A percentile compares a stretch with the other conserved stretches of the same genome.
Conservation (phyloP, 2,113 vertebrate species). For the Bufo bufo region DNA sequence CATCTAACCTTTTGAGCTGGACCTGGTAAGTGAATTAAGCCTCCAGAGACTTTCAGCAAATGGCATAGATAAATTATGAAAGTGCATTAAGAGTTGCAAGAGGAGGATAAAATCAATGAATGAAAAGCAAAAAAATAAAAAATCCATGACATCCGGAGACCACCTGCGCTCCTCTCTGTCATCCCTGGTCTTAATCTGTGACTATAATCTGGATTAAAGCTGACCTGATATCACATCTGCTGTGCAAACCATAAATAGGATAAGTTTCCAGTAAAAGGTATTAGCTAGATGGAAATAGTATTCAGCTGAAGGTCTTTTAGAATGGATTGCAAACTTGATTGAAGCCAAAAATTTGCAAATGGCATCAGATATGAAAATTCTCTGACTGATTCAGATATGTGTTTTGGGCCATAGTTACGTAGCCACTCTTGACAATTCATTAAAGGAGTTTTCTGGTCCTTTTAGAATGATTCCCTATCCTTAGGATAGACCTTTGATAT, state of each 20-base stretch:
- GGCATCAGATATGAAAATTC: not conserved
- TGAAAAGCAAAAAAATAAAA: not conserved
- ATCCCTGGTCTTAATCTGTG: slow-evolving; percentile 56
- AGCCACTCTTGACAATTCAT: not conserved
- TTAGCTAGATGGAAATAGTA: not conserved
- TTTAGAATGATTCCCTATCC: no score
- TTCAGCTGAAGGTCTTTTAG: not conserved
- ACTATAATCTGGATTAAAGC: slow-evolving; percentile 59
- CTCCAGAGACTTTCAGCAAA: not conserved
- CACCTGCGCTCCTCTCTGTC: slow-evolving; percentile 31
- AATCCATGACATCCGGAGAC: slow-evolving; percentile 5
- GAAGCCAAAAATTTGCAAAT: not conserved
- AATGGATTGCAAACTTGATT: slow-evolving; percentile 12
- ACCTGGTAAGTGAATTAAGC: not conserved
- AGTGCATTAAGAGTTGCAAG: slow-evolving; percentile 15
- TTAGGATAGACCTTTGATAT: no score
- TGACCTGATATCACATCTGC: slow-evolving; percentile 55
- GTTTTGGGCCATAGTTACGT: not conserved
- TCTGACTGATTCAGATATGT: not conserved
- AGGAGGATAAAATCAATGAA: slow-evolving; percentile 24
- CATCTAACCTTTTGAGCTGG: not conserved
- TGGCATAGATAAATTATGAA: slow-evolving; percentile 13
- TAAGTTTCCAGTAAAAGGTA: slow-evolving; percentile 33
- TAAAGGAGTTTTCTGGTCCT: no score
- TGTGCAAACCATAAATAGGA: slow-evolving; percentile 29